Percentiles rank a stretch among this genome's conserved stretches.
Evolutionary conservation across 2,797 vertebrate species (phyloP).

Genomic region (Miichthys miiuy): DNA sequence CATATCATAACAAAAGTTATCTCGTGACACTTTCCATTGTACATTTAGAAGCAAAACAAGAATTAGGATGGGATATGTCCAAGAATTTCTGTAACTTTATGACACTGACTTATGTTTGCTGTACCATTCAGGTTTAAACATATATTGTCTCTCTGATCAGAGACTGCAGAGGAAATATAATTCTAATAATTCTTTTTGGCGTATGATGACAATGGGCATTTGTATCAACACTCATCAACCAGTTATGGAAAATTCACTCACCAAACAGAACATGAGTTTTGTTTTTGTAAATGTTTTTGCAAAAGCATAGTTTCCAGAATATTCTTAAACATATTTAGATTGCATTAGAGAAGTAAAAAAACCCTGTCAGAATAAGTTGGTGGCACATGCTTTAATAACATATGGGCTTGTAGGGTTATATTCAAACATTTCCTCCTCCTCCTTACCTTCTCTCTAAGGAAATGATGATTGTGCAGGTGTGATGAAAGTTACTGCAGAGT

Average conservation of each 20-base stretch:
- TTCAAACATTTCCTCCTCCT: slow-evolving; percentile 5
- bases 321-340: not conserved
- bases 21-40: too few relatives aligned
- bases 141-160: not conserved
- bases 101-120: too few relatives aligned
- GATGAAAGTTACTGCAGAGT: slow-evolving; percentile 84
- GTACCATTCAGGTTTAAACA: too few relatives aligned
- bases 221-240: not conserved
- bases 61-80: too few relatives aligned
- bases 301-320: not conserved
- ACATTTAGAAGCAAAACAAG: too few relatives aligned
- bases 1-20: too few relatives aligned
- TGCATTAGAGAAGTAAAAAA: not conserved
- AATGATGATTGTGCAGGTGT: slow-evolving; percentile 85
- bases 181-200: not conserved
- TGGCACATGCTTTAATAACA: not conserved
- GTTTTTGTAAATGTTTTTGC: not conserved
- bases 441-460: slow-evolving; percentile 92
- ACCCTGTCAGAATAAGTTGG: not conserved
- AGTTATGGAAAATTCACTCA: not conserved
- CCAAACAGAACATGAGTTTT: not conserved
- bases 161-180: not conserved
- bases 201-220: not conserved
- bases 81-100: too few relatives aligned
- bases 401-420: not conserved